Conservation (phyloP, 2,888 invertebrate genomes). For the Cyrtodaria siliqua region DNA sequence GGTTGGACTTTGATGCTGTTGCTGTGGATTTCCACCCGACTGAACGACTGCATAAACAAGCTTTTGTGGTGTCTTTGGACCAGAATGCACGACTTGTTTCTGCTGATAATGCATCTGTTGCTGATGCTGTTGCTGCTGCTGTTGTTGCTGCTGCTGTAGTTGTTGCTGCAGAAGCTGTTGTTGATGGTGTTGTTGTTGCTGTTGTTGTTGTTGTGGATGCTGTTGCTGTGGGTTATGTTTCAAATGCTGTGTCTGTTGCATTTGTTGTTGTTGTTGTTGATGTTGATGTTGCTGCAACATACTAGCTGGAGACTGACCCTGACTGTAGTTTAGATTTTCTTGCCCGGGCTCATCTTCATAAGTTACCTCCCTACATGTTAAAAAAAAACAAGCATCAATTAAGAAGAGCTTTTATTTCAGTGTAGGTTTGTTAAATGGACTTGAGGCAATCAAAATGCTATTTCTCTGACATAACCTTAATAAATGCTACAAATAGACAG, state of each 20-base stretch:
- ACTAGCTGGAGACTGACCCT: too few species aligned
- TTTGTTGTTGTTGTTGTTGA: conserved; percentile 14
- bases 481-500: too few species aligned
- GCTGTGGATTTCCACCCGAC: background rate
- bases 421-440: too few species aligned
- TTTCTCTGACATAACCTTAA: too few species aligned
- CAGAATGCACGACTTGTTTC: background rate
- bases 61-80: conserved; percentile 7
- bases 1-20: background rate
- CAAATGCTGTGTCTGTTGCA: conserved; percentile 5
- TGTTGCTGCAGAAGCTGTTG: conserved; percentile 8
- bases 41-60: conserved; percentile 8
- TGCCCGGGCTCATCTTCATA: conserved; percentile 9
- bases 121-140: background rate
- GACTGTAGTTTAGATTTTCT: background rate
- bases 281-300: conserved; percentile 1
- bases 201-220: conserved; percentile 5
- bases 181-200: conserved; percentile 10
- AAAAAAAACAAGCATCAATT: background rate
- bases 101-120: conserved; percentile 13
- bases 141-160: conserved; percentile 13
- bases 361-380: conserved; percentile 24
- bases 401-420: background rate
- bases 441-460: too few species aligned
- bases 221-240: conserved; percentile 13